These are phyloP conservation scores for Nesidiocoris tenuis DNA, from an alignment of 2,888 invertebrate species.

Conservation along the genomic window DNA sequence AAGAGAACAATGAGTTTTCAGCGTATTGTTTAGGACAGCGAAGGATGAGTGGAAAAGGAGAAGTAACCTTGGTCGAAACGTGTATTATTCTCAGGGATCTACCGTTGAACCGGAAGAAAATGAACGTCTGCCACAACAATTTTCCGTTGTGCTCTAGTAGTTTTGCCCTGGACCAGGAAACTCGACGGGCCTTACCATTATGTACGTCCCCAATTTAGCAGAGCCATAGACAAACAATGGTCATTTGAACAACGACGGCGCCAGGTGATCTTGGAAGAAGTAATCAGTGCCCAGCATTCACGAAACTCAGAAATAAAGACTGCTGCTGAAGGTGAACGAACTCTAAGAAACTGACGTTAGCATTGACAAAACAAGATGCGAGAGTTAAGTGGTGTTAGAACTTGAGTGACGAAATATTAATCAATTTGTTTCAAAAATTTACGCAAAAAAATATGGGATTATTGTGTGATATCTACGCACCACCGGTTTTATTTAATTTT, in stretches of 20 bases:
- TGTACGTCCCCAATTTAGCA: neutral
- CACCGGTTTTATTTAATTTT: too few relatives aligned
- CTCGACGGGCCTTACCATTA: neutral
- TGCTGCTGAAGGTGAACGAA: too few relatives aligned
- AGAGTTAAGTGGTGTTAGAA: too few relatives aligned
- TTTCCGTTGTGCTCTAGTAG: neutral
- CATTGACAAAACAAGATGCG: too few relatives aligned
- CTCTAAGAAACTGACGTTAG: too few relatives aligned
- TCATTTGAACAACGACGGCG: neutral
- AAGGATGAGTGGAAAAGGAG: too few relatives aligned
- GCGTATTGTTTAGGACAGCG: slow-evolving; percentile 31
- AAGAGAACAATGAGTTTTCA: slow-evolving; percentile 26
- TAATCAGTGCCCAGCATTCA: neutral
- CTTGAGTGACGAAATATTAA: too few relatives aligned
- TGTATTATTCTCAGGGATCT: slow-evolving; percentile 19
- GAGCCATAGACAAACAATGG: neutral
- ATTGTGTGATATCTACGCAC: too few relatives aligned
- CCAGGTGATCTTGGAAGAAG: neutral
- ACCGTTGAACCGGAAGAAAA: slow-evolving; percentile 11
- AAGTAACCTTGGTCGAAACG: slow-evolving; percentile 16
- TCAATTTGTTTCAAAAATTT: too few relatives aligned
- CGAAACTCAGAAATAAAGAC: too few relatives aligned
- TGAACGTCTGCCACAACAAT: neutral
- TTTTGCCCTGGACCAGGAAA: neutral
- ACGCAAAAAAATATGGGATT: too few relatives aligned